Conservation (phyloP, 2,888 invertebrate species). For the Gortyna flavago region DNA sequence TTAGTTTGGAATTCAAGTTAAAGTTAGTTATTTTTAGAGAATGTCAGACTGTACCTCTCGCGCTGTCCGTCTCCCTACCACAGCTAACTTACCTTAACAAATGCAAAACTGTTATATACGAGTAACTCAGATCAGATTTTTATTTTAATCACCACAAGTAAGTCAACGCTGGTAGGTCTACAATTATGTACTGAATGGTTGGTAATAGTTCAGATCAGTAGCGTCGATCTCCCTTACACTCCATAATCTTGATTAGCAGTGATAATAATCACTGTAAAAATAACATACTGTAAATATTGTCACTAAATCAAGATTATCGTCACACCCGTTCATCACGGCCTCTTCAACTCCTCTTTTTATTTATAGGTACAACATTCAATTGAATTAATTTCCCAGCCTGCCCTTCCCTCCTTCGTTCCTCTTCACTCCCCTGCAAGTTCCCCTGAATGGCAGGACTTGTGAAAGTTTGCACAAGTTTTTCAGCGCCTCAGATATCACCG, state of each 20-base stretch:
- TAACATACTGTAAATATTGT: neutral
- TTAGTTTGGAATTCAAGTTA: neutral
- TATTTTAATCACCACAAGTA: neutral
- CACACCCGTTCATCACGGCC: neutral
- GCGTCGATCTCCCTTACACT: neutral
- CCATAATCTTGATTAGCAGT: neutral
- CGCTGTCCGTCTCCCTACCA: neutral
- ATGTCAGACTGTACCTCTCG: neutral
- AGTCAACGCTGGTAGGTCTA: too few relatives aligned
- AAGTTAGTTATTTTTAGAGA: neutral
- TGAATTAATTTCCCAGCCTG: conserved; percentile 57
- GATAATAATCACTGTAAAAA: neutral
- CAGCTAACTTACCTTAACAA: neutral
- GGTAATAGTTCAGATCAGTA: neutral
- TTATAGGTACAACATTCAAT: conserved; percentile 55
- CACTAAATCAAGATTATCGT: neutral
- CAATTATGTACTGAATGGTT: too few relatives aligned
- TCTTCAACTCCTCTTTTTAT: conserved; percentile 19
- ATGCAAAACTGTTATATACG: neutral
- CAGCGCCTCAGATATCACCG: conserved; percentile 68
- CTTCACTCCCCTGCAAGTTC: conserved; percentile 4
- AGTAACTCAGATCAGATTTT: neutral
- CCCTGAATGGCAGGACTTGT: conserved; percentile 52
- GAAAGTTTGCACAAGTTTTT: conserved; percentile 66
- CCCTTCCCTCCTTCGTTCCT: neutral